Evolutionary conservation across 2,113 vertebrate species (phyloP).

Genomic region (Syrmaticus mikado): DNA sequence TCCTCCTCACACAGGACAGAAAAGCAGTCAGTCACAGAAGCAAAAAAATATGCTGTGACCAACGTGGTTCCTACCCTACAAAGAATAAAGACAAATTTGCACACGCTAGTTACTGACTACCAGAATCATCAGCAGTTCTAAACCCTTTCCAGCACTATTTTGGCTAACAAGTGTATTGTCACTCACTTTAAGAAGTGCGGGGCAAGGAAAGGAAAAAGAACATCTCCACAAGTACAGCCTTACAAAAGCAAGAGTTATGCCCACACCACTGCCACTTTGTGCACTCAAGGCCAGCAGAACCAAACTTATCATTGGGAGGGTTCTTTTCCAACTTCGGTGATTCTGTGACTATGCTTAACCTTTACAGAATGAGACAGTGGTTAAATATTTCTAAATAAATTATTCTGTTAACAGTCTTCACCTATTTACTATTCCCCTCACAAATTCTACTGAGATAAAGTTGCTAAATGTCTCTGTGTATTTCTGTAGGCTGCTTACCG

Average conservation of each 20-base stretch:
- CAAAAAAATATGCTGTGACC: neutral
- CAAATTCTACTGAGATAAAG: neutral
- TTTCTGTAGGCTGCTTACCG: neutral
- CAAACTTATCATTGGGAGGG: neutral
- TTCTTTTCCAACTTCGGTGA: too few relatives aligned
- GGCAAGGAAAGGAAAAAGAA: neutral
- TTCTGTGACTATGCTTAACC: neutral
- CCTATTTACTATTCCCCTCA: neutral
- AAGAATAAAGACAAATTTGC: neutral
- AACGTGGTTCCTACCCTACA: neutral
- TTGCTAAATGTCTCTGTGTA: neutral
- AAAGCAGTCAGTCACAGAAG: neutral
- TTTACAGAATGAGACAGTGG: neutral
- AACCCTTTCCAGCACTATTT: neutral
- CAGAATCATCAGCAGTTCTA: neutral
- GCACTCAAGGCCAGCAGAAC: neutral
- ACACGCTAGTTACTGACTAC: fast-evolving
- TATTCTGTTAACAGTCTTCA: neutral
- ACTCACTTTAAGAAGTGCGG: neutral
- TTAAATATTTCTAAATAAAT: neutral
- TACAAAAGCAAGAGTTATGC: neutral
- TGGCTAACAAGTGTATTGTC: neutral
- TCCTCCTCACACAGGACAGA: neutral
- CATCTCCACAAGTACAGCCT: neutral
- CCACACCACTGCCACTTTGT: neutral